Evolutionary conservation across 2,888 invertebrate species (phyloP), one percentile per base, ranked within the genome.

Genomic region (Drosophila yooni): DNA sequence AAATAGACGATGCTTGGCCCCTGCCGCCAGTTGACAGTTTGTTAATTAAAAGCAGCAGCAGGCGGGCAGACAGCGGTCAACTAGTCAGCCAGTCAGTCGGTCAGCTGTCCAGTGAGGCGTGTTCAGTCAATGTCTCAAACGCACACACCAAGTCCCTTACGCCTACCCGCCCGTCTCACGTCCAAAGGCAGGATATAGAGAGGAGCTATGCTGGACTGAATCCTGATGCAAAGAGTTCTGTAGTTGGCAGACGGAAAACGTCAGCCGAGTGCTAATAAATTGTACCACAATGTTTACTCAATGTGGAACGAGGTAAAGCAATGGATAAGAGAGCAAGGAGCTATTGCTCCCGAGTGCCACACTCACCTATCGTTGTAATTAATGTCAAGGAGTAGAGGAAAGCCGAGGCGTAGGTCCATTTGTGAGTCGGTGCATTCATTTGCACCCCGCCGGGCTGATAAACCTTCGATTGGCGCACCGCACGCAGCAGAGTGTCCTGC

Each of bases 351-450:
- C 25, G 54, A 40, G 29, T 34, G 40, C 27, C 34, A 27, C 68
- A 94, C 96, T 96, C 93, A 98, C 98, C 98, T 87, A 98, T 98
- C 46, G 98, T 98, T 11, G 98, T 98, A 91, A 98, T 98, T 80
- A 99, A 95, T 25, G 98, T 98, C 83, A 98, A 94, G 33, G 98
- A 98, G 93, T 98, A 99, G 58, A 99, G 94, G 92, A 98, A 97
- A 83, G 98, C 97, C 80, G 97, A 97, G 78, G 98, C 96, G 93
- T 98, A 98, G 54, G 97, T 97, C 98, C 98, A 98, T 83, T 96
- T 95, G 91, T 96, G 96, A 83, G 95, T 94, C 61, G 92, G 92
- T 58, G 92, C 92, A 90, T 88, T 92, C 92, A 90, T 93, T 82
- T 92, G 93, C 36, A 91, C 88, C 43, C 94, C 91, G 38, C 94